Conservation (phyloP, 2,888 invertebrate species). For the Tipula helvola region DNA sequence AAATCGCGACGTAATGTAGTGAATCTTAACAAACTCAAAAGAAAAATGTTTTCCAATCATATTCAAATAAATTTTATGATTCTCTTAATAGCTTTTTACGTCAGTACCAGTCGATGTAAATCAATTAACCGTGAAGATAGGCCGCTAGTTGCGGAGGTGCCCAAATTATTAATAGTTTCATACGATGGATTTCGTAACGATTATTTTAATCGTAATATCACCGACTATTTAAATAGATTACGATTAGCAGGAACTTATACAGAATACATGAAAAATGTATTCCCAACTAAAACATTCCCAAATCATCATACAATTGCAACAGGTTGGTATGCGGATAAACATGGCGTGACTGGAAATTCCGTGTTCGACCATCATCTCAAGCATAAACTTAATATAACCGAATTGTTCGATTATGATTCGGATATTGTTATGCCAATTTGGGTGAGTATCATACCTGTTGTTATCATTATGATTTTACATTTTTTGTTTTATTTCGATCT, state of each 20-base stretch:
- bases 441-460: slow-evolving; percentile 32
- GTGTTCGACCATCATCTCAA: slow-evolving; percentile 39
- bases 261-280: slow-evolving; percentile 46
- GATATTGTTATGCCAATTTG: slow-evolving; percentile 44
- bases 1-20: not conserved
- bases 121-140: not conserved
- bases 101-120: not conserved
- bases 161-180: slow-evolving; percentile 28
- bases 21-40: not conserved
- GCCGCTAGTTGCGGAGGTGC: not conserved
- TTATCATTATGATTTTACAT: too few relatives aligned
- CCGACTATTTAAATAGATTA: slow-evolving; percentile 45
- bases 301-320: slow-evolving; percentile 63
- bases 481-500: not conserved
- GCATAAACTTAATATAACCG: slow-evolving; percentile 21
- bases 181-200: slow-evolving; percentile 60
- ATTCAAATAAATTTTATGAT: not conserved
- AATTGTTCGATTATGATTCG: slow-evolving; percentile 42
- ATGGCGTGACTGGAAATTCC: slow-evolving; percentile 53
- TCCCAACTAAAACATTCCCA: slow-evolving; percentile 60
- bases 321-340: slow-evolving; percentile 52
- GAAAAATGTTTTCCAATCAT: not conserved
- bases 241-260: slow-evolving; percentile 42
- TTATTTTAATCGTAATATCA: slow-evolving; percentile 44
- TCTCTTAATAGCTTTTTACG: not conserved